A percentile compares a stretch with the other conserved stretches of the same genome.
Conservation (phyloP, 2,113 vertebrate species). For the Zapornia atra region DNA sequence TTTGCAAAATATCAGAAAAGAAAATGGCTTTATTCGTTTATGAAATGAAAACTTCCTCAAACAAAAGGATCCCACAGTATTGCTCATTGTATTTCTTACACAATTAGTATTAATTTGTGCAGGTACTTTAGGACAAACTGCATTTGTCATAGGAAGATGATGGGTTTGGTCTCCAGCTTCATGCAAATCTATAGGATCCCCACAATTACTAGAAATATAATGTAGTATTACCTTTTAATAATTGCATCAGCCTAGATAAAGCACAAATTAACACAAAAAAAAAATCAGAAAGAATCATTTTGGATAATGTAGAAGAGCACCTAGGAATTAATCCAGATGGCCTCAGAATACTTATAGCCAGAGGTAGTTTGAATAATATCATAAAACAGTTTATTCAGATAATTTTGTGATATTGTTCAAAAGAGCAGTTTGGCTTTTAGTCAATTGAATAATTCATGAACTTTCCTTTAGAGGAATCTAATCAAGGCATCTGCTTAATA, state of each 20-base stretch:
- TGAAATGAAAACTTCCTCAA: neutral
- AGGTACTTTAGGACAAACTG: neutral
- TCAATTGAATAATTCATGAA: neutral
- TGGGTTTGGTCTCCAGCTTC: neutral
- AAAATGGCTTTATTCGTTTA: neutral
- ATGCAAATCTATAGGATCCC: neutral
- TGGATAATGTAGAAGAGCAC: neutral
- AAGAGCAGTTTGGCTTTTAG: neutral
- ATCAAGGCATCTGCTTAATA: neutral
- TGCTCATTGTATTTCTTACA: neutral
- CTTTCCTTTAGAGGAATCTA: neutral
- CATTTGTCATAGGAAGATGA: neutral
- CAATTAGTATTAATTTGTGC: neutral
- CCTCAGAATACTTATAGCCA: neutral
- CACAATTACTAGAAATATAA: neutral
- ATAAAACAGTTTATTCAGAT: neutral
- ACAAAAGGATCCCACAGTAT: neutral
- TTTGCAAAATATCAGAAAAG: slow-evolving; percentile 2
- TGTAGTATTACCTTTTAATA: neutral
- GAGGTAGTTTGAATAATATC: neutral
- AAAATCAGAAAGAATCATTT: neutral
- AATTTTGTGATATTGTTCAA: neutral
- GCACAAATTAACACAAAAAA: neutral
- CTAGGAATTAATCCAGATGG: neutral
- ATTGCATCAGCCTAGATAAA: neutral